Base-by-base conservation (phyloP, 1,140 invertebrate genomes). In the Lamellibrachia luymesi region DNA sequence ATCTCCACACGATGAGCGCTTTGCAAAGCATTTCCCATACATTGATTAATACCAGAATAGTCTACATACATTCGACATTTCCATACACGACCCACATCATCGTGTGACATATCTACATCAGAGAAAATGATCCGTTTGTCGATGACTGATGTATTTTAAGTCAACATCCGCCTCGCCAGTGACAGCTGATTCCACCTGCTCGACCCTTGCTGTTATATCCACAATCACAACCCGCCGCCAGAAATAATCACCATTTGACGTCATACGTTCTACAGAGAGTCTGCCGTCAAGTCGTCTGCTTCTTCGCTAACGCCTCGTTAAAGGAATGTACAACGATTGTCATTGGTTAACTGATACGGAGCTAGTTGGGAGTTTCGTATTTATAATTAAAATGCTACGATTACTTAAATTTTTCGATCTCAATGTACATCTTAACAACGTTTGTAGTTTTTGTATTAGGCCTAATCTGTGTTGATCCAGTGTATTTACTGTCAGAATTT, bases 241-340 rank as follows among this genome's bases (percentile, higher is more conserved):
- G 64, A 80, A 80, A 80, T 80, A 80, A 80, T 80, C 64, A 80
- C 64, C 64, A 80, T 80, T 80, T 80, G 64, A 80, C 64, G 64
- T 80, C 64, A 80, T 8, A 80, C 6, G 64, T 80, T 80, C 64
- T 80, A 80, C 64, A 2, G 64, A 80, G 64, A 80, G 13, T 8
- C 25, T 80, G 8, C 13, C 17, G 7, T 80, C 64, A 80, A 80
- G 8, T 22, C 64, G 64, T 8, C 17, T 22, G 13, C 64, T 22
- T 80, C 64, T 80, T 8, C 64, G 64, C 13, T 22, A 80, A 22
- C 64, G 64, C 64, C 64, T 80, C 25, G 64, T 80, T 80, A 80
- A 80, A 22, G 64, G 17, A 4, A 80, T 10, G 64, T 22, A 80
- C 52, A 56, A 17, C 52, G 52, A 56, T 8, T 17, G 52, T 17